Evolutionary conservation across 2,888 invertebrate genomes (phyloP).

Genomic region (Palloptera scutellata): DNA sequence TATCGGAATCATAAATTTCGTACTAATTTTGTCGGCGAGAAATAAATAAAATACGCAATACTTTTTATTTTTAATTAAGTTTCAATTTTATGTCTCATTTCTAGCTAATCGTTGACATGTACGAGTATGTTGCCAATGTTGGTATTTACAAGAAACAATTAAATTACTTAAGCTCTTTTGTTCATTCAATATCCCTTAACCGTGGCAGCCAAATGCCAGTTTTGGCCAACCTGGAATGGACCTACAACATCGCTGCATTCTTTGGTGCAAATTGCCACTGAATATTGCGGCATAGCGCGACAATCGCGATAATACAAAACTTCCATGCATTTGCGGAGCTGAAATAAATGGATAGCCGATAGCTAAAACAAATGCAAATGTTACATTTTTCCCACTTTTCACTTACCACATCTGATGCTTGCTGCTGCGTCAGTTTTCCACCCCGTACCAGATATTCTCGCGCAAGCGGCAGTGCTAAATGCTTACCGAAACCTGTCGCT

Average conservation of each 20-base stretch:
- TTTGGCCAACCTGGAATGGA: slow-evolving; percentile 74
- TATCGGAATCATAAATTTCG: no score
- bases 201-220: slow-evolving; percentile 84
- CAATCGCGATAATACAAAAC: slow-evolving; percentile 93
- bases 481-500: slow-evolving; percentile 89
- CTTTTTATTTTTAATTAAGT: no score
- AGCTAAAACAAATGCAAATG: no score
- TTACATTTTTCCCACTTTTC: neutral
- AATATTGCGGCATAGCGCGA: slow-evolving; percentile 80
- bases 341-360: slow-evolving; percentile 45
- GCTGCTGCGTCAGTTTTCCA: slow-evolving; percentile 62
- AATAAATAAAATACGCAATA: no score
- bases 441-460: slow-evolving; percentile 73
- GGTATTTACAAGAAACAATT: no score
- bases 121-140: no score
- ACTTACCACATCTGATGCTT: slow-evolving; percentile 69
- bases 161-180: no score
- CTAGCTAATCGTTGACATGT: no score
- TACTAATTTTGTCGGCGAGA: no score
- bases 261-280: slow-evolving; percentile 71
- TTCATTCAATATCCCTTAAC: slow-evolving; percentile 65
- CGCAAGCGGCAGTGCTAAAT: slow-evolving; percentile 87
- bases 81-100: no score
- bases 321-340: slow-evolving; percentile 84
- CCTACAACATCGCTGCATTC: slow-evolving; percentile 76